Evolutionary conservation across 2,888 invertebrate genomes (phyloP), one percentile per base, ranked within the genome.

Genomic region (Agrypnus murinus): DNA sequence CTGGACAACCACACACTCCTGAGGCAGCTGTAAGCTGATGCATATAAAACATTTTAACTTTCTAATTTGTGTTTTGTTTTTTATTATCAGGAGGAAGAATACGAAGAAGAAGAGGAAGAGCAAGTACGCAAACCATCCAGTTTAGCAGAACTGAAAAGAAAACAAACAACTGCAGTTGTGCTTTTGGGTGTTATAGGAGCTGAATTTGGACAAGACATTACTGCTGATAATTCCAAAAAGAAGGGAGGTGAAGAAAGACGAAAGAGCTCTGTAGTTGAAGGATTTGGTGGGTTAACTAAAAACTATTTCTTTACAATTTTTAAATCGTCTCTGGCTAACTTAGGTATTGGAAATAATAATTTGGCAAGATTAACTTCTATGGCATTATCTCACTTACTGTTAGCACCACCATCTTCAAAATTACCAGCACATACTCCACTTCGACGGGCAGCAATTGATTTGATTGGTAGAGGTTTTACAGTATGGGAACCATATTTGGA

Each of bases 401-500:
- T 97, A 71, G 93, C 97, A 9, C 95, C 96, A n/a, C 90, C 96
- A 5, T 91, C 93, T 19, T 85, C 91, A 0, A 93, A 95, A 77
- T 88, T 98, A 72, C 98, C 98, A 0, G 91, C 96, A 40, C 94
- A 97, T 86, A 97, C 97, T 14, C 94, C 98, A n/a, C 87, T 98
- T 53, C 89, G 98, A 1, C 88, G 99, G 72, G 99, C 99, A 9
- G 98, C 99, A 0, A 97, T 99, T 48, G 99, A 99, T 88, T 90
- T 99, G 74, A 92, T 99, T 74, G 99, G 99, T 0, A 90, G 99
- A 48, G 98, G 98, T 3, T 99, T 99, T 86, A 96, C 97, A 0
- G 98, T 99, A 0, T 99, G 99, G 99, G 99, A 99, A 83, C 99
- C 99, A 0, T 98, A 99, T 84, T 86, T 97, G 73, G 97, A 97